Evolutionary conservation across 37 sponge, comb jelly and placozoan genomes (phyloP), one percentile per base, ranked within the genome.

Genomic region (Crambe crambe): DNA sequence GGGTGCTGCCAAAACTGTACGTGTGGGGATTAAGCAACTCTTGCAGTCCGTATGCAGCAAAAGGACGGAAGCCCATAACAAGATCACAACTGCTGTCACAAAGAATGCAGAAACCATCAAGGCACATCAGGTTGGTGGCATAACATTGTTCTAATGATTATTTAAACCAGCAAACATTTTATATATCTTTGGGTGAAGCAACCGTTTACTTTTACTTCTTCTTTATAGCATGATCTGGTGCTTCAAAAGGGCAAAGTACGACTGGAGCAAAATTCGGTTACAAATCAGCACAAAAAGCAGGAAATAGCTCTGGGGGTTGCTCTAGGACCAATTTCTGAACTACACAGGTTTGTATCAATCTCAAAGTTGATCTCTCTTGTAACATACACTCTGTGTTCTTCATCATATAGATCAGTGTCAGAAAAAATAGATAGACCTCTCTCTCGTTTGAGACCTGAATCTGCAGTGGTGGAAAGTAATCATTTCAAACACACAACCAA

Each of bases 251-350:
- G 84, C 2, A 83, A 83, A 35, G 37, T 89, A 17, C 59, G 80
- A 39, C 20, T 79, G 68, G 75, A 75, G 1, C 84, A 83, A 47
- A 83, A 74, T 37, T 63, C 84, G 8, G 37, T 30, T 17, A 27
- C 23, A 10, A 80, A 83, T 35, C 84, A 83, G 44, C 58, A 73
- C 18, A 75, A 89, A 57, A 56, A 5, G 2, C 78, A 76, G 26
- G 84, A 89, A 77, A 74, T 89, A 25, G 76, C 83, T 2, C 74
- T 89, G 60, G 89, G 89, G 23, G 64, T 78, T 4, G 63, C 58
- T 2, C 32, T 73, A 1, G 89, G 89, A 58, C 89, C 89, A 38
- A 54, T 89, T 47, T 83, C 79, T 32, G 84, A 83, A 8, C 72
- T 39, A 67, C 70, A 79, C 69, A 78, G 83, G 89, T 89, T 59